These are phyloP conservation scores for Oreochromis aureus DNA, from an alignment of 2,113 vertebrate genomes.

Conservation along the genomic window DNA sequence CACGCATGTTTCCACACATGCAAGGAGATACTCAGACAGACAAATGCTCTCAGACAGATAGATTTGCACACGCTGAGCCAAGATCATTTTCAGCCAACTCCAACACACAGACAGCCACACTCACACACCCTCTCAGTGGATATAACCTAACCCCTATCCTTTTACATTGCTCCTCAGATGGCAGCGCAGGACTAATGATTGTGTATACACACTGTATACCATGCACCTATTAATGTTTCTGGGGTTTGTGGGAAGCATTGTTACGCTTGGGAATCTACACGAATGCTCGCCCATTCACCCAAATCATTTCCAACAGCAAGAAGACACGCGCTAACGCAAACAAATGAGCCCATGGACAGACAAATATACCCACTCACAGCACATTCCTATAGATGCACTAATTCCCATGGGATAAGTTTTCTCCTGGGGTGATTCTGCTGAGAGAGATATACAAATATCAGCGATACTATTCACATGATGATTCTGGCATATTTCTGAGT, in stretches of 20 bases:
- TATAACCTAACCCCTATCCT: conserved; percentile 39
- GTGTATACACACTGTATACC: not conserved
- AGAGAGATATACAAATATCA: conserved; percentile 50
- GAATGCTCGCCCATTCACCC: not conserved
- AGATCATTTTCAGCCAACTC: conserved; percentile 36
- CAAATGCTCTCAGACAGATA: conserved; percentile 51
- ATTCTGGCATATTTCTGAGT: conserved; percentile 26
- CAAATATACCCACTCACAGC: conserved; percentile 1
- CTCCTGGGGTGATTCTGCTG: conserved; percentile 44
- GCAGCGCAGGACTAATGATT: conserved; percentile 21
- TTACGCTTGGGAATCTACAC: not conserved
- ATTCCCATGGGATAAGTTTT: conserved; percentile 38
- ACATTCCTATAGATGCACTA: conserved; percentile 7
- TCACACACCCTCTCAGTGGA: conserved; percentile 26
- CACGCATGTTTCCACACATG: not conserved
- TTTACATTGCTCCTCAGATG: conserved; percentile 19
- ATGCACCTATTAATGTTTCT: conserved; percentile 20
- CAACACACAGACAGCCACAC: conserved; percentile 15
- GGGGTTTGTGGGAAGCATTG: not conserved
- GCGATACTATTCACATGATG: not conserved
- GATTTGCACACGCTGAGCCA: conserved; percentile 33
- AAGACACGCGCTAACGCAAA: not conserved
- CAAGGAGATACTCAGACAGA: conserved; percentile 18
- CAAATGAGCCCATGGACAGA: not conserved
- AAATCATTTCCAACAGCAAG: conserved; percentile 5